These are phyloP conservation scores for Oxycera nigricornis DNA, from an alignment of 2,888 invertebrate species.

Conservation along the genomic window DNA sequence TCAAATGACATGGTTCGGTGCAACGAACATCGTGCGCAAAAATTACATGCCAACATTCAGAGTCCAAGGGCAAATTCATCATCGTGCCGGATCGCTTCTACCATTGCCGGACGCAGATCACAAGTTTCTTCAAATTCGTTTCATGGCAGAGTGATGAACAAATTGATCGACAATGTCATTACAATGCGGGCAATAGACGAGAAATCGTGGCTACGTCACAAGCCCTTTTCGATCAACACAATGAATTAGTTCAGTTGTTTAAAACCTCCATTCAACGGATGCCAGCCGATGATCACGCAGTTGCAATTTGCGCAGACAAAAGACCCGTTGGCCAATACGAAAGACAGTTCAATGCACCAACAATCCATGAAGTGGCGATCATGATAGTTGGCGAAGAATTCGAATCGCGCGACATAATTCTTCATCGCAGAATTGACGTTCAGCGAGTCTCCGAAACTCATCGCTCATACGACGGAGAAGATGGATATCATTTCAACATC, in stretches of 20 bases:
- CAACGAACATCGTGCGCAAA: conserved; percentile 46
- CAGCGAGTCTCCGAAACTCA: conserved; percentile 50
- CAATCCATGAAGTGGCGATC: conserved; percentile 48
- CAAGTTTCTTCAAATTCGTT: conserved; percentile 49
- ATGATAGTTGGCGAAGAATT: conserved; percentile 49
- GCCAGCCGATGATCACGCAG: no score
- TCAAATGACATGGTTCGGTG: conserved; percentile 50
- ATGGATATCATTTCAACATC: conserved; percentile 37
- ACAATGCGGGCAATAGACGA: conserved; percentile 45
- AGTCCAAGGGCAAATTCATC: conserved; percentile 49
- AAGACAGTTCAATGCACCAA: conserved; percentile 45
- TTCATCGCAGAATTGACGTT: conserved; percentile 48
- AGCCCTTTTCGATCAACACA: conserved; percentile 48
- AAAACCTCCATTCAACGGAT: conserved; percentile 51
- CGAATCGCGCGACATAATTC: conserved; percentile 51
- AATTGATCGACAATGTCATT: conserved; percentile 47
- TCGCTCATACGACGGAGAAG: conserved; percentile 45
- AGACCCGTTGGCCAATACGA: conserved; percentile 51
- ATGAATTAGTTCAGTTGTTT: conserved; percentile 52
- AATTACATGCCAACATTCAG: conserved; percentile 44
- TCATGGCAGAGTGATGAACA: conserved; percentile 47
- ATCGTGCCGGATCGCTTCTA: conserved; percentile 46
- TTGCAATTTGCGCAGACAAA: no score
- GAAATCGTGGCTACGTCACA: conserved; percentile 10
- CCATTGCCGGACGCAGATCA: conserved; percentile 40